Conservation (phyloP, 1,140 invertebrate genomes). For the Oppia nitens region DNA sequence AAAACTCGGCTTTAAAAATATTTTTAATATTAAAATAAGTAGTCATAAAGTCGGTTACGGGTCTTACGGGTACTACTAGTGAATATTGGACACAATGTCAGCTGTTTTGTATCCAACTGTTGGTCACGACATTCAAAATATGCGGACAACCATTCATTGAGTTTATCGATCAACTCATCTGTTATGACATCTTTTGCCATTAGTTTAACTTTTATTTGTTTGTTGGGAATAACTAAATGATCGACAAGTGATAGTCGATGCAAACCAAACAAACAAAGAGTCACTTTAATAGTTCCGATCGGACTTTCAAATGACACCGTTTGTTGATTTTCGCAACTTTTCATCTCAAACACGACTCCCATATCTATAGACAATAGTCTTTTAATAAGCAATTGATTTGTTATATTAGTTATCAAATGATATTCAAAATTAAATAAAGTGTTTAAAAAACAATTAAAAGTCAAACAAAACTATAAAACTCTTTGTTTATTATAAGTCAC, state of each 20-base stretch:
- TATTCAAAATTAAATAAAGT: too few species aligned
- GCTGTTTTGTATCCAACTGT: neutral
- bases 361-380: too few species aligned
- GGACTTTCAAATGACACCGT: too few species aligned
- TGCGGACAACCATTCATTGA: neutral
- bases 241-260: neutral
- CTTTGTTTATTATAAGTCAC: too few species aligned
- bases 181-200: neutral
- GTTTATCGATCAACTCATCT: neutral
- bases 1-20: neutral
- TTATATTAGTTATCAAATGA: too few species aligned
- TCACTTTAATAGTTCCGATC: neutral
- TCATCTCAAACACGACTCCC: too few species aligned
- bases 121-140: neutral
- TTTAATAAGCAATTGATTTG: too few species aligned
- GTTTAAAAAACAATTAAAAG: too few species aligned
- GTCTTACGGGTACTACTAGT: too few species aligned
- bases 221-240: neutral
- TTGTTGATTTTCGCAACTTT: too few species aligned
- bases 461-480: too few species aligned
- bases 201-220: neutral
- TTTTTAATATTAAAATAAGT: neutral
- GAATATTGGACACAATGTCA: neutral
- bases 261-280: neutral
- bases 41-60: too few species aligned